Evolutionary conservation across 1,140 invertebrate species (phyloP).

Genomic region (Papilio aristodemus): DNA sequence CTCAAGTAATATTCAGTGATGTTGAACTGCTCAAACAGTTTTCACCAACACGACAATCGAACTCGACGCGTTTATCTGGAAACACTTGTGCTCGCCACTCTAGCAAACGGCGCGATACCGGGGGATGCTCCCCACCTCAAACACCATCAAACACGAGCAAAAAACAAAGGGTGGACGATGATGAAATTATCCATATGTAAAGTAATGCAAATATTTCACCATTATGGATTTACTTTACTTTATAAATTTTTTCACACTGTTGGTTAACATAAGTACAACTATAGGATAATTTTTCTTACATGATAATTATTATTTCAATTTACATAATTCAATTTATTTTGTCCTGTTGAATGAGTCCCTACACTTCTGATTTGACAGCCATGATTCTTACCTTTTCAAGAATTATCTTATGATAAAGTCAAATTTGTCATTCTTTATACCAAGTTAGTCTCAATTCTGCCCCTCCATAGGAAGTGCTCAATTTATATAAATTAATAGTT

Average conservation of each 20-base stretch:
- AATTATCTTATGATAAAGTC: not conserved
- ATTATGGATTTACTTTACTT: no score
- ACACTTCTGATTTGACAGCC: not conserved
- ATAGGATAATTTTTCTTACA: conserved; percentile 1
- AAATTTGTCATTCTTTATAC: not conserved
- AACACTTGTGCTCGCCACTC: conserved; percentile 67
- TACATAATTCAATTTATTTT: not conserved
- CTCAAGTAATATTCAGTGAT: conserved; percentile 97
- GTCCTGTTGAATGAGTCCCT: not conserved
- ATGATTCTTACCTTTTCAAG: not conserved
- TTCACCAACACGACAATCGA: conserved; percentile 83
- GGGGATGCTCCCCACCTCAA: conserved; percentile 60
- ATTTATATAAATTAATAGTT: conserved; percentile 32
- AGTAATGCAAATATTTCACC: not conserved
- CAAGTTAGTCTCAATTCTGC: not conserved
- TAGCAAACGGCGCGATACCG: conserved; percentile 63
- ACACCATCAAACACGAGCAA: conserved; percentile 72
- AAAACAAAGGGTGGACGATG: conserved; percentile 72
- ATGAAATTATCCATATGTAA: conserved; percentile 38
- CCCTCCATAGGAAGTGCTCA: conserved; percentile 23
- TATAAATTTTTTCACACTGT: not conserved
- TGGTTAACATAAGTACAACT: conserved; percentile 8
- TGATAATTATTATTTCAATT: not conserved
- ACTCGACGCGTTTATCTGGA: conserved; percentile 48
- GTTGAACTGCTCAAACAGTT: conserved; percentile 94